Percentiles rank a stretch among this genome's conserved stretches.
These are phyloP conservation scores for Cephalophus harveyi DNA, from an alignment of 2,113 vertebrate species.

Conservation along the genomic window DNA sequence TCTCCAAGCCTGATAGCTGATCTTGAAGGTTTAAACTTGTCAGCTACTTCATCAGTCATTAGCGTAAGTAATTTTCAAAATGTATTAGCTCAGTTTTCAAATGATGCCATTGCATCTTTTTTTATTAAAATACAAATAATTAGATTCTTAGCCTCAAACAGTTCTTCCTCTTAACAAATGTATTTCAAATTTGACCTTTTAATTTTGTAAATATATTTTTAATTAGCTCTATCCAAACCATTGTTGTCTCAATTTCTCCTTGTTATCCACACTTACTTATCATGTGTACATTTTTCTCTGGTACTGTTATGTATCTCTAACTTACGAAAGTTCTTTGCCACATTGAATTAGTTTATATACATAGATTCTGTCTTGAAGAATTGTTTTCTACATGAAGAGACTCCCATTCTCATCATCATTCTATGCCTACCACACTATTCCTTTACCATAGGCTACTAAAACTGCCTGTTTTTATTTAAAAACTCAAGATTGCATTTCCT, in stretches of 20 bases:
- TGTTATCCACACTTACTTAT: constrained; percentile 5
- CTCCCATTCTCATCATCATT: not conserved
- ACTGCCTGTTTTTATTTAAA: constrained; percentile 8
- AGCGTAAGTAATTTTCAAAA: constrained; percentile 84
- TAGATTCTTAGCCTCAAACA: not conserved
- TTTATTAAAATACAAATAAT: not conserved
- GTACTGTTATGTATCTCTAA: not conserved
- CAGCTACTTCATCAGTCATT: constrained; percentile 82
- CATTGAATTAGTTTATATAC: not conserved
- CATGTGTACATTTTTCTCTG: constrained; percentile 9
- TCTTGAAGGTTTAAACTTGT: constrained; percentile 92
- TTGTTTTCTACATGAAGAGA: not conserved
- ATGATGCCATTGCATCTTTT: not conserved
- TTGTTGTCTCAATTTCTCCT: not conserved
- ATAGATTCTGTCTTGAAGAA: not conserved
- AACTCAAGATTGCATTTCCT: not conserved
- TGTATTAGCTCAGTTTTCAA: not conserved
- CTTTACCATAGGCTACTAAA: not conserved
- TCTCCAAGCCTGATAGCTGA: constrained; percentile 88
- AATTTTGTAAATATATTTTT: constrained; percentile 29
- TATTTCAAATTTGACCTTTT: constrained; percentile 20
- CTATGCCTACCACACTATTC: not conserved
- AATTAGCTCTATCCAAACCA: not conserved
- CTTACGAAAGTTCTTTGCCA: not conserved
- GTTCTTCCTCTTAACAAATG: not conserved